Evolutionary conservation across 1,140 invertebrate genomes (phyloP).

Genomic region (Heliconius congener): DNA sequence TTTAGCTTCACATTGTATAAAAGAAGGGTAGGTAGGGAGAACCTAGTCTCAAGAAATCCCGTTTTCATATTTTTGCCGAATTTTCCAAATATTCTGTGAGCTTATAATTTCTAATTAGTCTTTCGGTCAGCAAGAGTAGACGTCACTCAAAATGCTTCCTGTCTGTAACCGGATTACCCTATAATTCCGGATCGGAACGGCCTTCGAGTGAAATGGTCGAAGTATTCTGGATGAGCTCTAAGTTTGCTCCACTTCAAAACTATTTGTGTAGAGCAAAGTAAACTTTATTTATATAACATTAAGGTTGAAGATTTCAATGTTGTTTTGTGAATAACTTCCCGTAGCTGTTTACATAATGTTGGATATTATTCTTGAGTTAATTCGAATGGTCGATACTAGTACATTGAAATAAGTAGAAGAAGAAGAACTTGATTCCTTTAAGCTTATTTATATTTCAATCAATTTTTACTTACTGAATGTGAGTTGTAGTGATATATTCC

Average conservation of each 20-base stretch:
- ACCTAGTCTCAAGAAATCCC: background rate
- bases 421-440: background rate
- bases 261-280: background rate
- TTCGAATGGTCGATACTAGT: conserved; percentile 17
- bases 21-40: background rate
- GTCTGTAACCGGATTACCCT: conserved; percentile 20
- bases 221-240: conserved; percentile 1
- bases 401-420: background rate
- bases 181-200: conserved; percentile 29
- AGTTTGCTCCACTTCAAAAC: conserved; percentile 9
- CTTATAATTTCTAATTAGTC: conserved; percentile 11
- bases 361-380: conserved; percentile 10
- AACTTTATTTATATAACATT: background rate
- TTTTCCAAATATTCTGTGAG: background rate
- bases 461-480: background rate
- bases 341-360: conserved; percentile 4
- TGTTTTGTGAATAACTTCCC: background rate
- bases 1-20: background rate
- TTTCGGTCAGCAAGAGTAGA: background rate
- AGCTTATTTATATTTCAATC: background rate
- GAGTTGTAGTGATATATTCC: background rate
- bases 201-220: conserved; percentile 17
- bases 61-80: background rate
- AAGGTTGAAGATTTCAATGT: background rate
- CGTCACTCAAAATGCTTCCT: conserved; percentile 9